Base-by-base conservation (phyloP, 2,797 vertebrate species). In the Limnodromus scolopaceus region DNA sequence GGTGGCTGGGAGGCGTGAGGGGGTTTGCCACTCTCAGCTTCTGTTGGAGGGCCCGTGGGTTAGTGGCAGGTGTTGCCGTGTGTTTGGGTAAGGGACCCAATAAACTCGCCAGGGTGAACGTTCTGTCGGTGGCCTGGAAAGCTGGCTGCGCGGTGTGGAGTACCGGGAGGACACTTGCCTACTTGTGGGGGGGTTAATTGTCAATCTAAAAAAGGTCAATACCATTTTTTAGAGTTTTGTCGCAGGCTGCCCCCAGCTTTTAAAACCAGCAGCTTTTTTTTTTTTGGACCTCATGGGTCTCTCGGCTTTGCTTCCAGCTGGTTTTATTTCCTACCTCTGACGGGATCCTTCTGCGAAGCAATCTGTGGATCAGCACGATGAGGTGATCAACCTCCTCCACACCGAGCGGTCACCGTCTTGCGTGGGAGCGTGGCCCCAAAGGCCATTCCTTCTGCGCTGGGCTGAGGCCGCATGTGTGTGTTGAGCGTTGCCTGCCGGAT, bases 111-210 rank as follows among this genome's bases (percentile, higher is more conserved):
- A 45, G 85, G 61, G 70, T 16, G 12, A 64, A 48, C n/a, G 28
- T 77, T 95, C 61, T 70, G 57, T 74, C 65, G 53, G 84, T 63
- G 51, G 72, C 86, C n/a, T 58, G 49, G 70, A 87, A 93, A 92
- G n/a, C 32, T 14, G 11, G 38, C 64, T 64, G 19, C 78, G 46
- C 2, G 0, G 27, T 49, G 23, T 54, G 32, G 46, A 49, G 30
- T 54, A 19, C 19, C 10, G 5, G 49, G 34, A 71, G 30, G 39
- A 84, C 70, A 75, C 34, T 18, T 38, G 60, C 12, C 65, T 32
- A 68, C 57, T 66, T 77, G 34, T 5, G 16, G 16, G 16, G 17
- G 11, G 16, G n/a, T 54, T 87, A 71, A 91, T 76, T 9, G 6
- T 84, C 45, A 76, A 0, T 88, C 41, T 76, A 17, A 60, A 60